Evolutionary conservation across 2,888 invertebrate genomes (phyloP), one percentile per base, ranked within the genome.

Genomic region (Crepidodera aurea): DNA sequence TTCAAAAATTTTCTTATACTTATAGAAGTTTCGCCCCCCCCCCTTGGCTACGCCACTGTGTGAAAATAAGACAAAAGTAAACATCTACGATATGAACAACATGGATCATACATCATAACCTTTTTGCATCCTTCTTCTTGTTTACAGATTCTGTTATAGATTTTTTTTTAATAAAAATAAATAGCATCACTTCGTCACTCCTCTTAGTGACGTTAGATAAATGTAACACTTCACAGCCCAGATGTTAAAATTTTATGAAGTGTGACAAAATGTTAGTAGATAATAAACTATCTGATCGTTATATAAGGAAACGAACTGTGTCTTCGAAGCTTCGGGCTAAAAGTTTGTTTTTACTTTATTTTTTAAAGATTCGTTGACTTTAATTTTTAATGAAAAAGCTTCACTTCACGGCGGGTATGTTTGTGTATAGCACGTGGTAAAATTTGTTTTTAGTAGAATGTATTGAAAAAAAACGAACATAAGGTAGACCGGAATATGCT

Each of bases 161-260:
- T 32, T 32, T 32, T 32, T 32, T n/a, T 32, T 10, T 10, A 32
- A 32, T 32, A 32, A 32, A 32, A 32, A 32, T 32, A 32, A 32
- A 32, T 32, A 32, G 32, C 32, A 32, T 32, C 32, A 32, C n/a
- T 12, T 34, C 34, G 12, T 12, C 34, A 34, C 34, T 34, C 13
- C n/a, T n/a, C n/a, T 29, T 34, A 34, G 34, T 13, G 29, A 29
- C 29, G 29, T 8, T 29, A 13, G 34, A 34, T 34, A 34, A 34
- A 34, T 34, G 13, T 40, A 40, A 40, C 40, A 40, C 40, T 40
- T 18, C 18, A 16, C 15, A 40, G 2, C 8, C 15, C 40, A 40
- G 40, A 40, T 40, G 40, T 16, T 16, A 40, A 40, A 6, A 40
- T 40, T 40, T 40, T 40, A 40, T 40, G 40, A 18, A 40, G 40